Evolutionary conservation across 2,113 vertebrate species (phyloP).

Genomic region (Cinclus mexicanus): DNA sequence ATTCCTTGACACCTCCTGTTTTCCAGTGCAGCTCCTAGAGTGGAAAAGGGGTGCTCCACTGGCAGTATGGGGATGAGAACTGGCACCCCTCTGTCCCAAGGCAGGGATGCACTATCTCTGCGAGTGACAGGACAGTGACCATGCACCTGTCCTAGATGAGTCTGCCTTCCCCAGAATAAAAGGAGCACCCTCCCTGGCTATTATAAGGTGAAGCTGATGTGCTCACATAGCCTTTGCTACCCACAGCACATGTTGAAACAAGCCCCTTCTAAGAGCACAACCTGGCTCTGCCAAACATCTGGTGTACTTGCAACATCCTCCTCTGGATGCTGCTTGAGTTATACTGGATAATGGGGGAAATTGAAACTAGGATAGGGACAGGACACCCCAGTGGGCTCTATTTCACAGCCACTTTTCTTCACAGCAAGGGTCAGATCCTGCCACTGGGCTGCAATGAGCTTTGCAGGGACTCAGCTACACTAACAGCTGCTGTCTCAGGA

Average conservation of each 20-base stretch:
- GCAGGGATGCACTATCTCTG: background rate
- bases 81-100: background rate
- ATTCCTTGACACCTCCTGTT: background rate
- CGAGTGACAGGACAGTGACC: background rate
- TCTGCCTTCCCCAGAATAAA: background rate
- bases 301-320: accelerated
- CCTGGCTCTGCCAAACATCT: background rate
- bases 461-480: background rate
- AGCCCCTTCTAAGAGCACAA: background rate
- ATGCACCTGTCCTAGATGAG: accelerated
- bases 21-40: accelerated
- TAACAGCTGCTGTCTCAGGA: background rate
- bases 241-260: accelerated
- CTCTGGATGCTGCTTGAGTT: accelerated
- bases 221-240: background rate
- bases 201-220: background rate
- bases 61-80: accelerated
- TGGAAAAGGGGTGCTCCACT: background rate
- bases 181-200: background rate
- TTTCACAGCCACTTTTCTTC: background rate
- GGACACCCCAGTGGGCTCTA: accelerated
- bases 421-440: background rate
- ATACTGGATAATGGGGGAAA: background rate
- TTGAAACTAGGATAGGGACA: accelerated
- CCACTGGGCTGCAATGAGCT: background rate